A percentile compares a stretch with the other conserved stretches of the same genome.
phyloP scores from a whole-genome alignment of 2,888 invertebrate genomes.

The Branchipolynoe longqiensis region DNA sequence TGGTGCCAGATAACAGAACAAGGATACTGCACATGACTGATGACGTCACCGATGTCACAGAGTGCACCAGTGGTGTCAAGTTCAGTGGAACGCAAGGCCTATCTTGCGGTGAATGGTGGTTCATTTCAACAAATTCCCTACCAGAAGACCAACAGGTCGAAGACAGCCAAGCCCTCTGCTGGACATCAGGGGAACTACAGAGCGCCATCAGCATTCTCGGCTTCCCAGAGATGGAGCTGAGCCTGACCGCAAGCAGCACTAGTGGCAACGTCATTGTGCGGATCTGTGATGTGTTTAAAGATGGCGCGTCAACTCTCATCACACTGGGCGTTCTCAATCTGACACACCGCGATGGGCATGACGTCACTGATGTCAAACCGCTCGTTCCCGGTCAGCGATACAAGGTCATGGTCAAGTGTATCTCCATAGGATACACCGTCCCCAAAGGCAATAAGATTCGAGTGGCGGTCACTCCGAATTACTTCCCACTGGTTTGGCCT shows the following conservation, averaged over 20 bases:
- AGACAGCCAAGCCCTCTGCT: conserved; percentile 21
- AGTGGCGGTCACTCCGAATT: conserved; percentile 31
- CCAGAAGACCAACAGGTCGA: conserved; percentile 51
- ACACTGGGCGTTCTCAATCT: conserved; percentile 59
- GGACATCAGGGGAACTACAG: conserved; percentile 33
- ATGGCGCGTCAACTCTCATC: conserved; percentile 51
- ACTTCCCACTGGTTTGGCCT: conserved; percentile 56
- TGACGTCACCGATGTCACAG: not conserved
- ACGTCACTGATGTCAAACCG: not conserved
- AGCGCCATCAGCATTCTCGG: conserved; percentile 47
- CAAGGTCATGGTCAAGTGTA: conserved; percentile 29
- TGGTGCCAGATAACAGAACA: conserved; percentile 16
- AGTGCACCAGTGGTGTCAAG: not conserved
- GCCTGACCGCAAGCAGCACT: not conserved
- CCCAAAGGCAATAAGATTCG: conserved; percentile 33
- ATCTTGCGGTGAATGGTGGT: conserved; percentile 52
- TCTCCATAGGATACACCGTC: conserved; percentile 27
- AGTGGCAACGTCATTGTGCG: conserved; percentile 26
- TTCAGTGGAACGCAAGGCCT: not conserved
- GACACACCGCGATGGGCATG: conserved; percentile 57
- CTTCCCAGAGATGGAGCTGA: conserved; percentile 5
- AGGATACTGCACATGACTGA: not conserved
- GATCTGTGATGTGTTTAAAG: conserved; percentile 57
- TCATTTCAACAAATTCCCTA: not conserved
- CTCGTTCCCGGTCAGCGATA: conserved; percentile 49